Evolutionary conservation across 53 echinoderm and acorn worm species (phyloP).

Genomic region (Holothuria leucospilota): DNA sequence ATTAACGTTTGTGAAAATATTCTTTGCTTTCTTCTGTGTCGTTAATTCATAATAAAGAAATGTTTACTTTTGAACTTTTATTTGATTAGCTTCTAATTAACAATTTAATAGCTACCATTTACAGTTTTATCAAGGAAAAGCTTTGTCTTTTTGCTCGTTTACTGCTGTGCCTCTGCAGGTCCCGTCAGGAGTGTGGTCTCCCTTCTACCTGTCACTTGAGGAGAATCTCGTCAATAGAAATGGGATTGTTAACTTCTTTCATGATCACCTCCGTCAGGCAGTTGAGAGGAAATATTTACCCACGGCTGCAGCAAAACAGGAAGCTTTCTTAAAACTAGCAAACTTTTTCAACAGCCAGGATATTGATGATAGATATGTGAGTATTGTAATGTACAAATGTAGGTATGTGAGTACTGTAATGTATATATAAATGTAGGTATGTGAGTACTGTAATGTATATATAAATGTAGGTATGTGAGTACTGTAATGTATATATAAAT

Average conservation of each 20-base stretch:
- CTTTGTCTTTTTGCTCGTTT: not conserved
- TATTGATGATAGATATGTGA: conserved; percentile 85
- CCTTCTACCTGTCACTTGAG: conserved; percentile 84
- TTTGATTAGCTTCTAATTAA: no score
- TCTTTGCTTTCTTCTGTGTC: no score
- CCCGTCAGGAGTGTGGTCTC: conserved; percentile 81
- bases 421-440: no score
- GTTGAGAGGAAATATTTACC: conserved; percentile 89
- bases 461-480: conserved; percentile 70
- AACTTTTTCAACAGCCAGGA: conserved; percentile 86
- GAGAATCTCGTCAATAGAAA: conserved; percentile 92
- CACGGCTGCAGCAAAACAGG: conserved; percentile 70
- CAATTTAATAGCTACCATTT: not conserved
- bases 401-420: not conserved
- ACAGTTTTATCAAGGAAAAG: no score
- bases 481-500: not conserved
- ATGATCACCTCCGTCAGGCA: conserved; percentile 90
- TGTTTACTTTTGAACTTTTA: no score
- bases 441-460: no score
- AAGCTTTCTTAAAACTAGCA: conserved; percentile 68
- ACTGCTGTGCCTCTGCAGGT: conserved; percentile 50
- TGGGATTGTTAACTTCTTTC: conserved; percentile 94
- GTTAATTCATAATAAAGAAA: no score
- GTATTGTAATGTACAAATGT: conserved; percentile 55
- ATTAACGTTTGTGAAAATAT: no score